Evolutionary conservation across 2,888 invertebrate genomes (phyloP).

Genomic region (Hydraecia micacea): DNA sequence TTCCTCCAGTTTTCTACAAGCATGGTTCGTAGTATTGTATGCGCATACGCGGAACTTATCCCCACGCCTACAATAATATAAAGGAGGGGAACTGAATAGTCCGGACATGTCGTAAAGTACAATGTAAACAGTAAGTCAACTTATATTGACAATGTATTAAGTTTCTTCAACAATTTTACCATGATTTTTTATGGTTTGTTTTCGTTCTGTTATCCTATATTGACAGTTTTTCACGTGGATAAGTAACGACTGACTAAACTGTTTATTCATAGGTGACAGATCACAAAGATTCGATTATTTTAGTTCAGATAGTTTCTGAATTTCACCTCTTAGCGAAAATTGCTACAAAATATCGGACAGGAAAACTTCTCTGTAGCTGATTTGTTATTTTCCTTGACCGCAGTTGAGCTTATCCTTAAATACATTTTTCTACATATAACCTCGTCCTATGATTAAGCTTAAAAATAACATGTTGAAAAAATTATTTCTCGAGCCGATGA

Average conservation of each 20-base stretch:
- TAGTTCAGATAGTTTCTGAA: too few relatives aligned
- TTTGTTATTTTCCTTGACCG: background rate
- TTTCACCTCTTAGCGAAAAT: too few relatives aligned
- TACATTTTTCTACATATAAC: too few relatives aligned
- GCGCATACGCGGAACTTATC: constrained; percentile 37
- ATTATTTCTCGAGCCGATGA: background rate
- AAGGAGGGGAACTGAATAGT: constrained; percentile 59
- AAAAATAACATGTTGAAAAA: too few relatives aligned
- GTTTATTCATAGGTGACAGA: too few relatives aligned
- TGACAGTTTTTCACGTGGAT: background rate
- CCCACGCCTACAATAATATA: constrained; percentile 47
- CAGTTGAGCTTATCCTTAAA: background rate
- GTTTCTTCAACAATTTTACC: background rate
- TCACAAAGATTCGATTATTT: too few relatives aligned
- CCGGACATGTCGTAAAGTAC: constrained; percentile 47
- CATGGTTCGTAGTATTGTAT: constrained; percentile 32
- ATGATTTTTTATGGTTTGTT: background rate
- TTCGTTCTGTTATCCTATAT: background rate
- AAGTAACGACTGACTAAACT: too few relatives aligned
- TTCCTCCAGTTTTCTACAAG: constrained; percentile 27
- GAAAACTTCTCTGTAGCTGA: background rate
- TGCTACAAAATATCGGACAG: too few relatives aligned
- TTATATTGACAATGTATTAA: background rate
- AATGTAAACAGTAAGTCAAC: constrained; percentile 57
- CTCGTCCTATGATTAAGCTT: background rate